Evolutionary conservation across 2,113 vertebrate species (phyloP).

Genomic region (Dascyllus trimaculatus): DNA sequence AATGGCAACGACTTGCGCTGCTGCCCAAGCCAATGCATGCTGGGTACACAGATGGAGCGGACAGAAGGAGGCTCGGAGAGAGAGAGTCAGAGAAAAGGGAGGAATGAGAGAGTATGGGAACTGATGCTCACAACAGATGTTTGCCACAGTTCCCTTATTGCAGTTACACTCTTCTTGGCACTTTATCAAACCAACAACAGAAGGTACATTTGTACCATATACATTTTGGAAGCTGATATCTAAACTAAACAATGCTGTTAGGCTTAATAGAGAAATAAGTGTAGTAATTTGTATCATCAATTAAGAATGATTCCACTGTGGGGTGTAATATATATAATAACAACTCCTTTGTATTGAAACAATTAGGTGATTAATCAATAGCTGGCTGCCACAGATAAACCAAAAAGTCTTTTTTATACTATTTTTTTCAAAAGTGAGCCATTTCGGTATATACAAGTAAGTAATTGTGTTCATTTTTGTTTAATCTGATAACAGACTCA

Average conservation of each 20-base stretch:
- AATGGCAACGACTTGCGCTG: conserved; percentile 62
- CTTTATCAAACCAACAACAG: conserved; percentile 68
- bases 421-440: background rate
- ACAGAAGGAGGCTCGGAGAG: conserved; percentile 76
- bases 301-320: conserved; percentile 11
- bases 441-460: background rate
- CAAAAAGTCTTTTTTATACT: no score
- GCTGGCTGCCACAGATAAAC: no score
- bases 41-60: conserved; percentile 82
- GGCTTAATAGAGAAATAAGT: conserved; percentile 35
- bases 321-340: background rate
- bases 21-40: conserved; percentile 76
- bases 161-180: conserved; percentile 74
- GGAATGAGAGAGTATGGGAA: conserved; percentile 63
- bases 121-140: conserved; percentile 80
- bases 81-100: conserved; percentile 31
- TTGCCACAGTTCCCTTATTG: conserved; percentile 78
- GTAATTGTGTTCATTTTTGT: background rate
- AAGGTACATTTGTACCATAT: conserved; percentile 61
- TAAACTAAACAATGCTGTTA: conserved; percentile 48
- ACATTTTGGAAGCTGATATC: conserved; percentile 48
- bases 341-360: background rate
- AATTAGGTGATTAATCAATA: background rate
- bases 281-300: conserved; percentile 13
- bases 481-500: background rate